Percentiles rank a stretch among this genome's conserved stretches.
phyloP scores from a whole-genome alignment of 2,888 invertebrate species.

The Trachelus troglodyta region DNA sequence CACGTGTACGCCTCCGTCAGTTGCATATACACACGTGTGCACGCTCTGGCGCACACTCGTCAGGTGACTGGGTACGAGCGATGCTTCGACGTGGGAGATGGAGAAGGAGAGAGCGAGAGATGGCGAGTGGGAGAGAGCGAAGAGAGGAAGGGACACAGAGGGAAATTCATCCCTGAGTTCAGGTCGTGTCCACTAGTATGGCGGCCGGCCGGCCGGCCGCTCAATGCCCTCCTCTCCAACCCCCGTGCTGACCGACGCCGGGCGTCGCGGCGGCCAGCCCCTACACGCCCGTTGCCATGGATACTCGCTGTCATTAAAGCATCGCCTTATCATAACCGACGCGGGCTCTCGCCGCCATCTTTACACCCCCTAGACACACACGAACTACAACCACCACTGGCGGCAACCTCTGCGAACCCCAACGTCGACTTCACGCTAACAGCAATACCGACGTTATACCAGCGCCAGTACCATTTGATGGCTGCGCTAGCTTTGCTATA shows the following conservation, averaged over 20 bases:
- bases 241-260: constrained; percentile 61
- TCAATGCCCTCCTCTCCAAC: constrained; percentile 49
- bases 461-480: neutral
- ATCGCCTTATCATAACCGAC: constrained; percentile 67
- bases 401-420: constrained; percentile 9
- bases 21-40: constrained; percentile 4
- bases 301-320: constrained; percentile 66
- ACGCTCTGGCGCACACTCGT: constrained; percentile 9
- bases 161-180: constrained; percentile 59
- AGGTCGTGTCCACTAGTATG: constrained; percentile 63
- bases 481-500: neutral
- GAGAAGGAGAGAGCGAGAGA: constrained; percentile 14
- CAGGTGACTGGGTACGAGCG: constrained; percentile 18
- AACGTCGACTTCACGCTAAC: neutral
- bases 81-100: constrained; percentile 21
- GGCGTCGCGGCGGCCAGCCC: constrained; percentile 63
- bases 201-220: constrained; percentile 61
- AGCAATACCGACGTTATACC: neutral
- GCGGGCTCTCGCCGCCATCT: constrained; percentile 63
- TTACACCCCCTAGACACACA: constrained; percentile 54
- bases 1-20: constrained; percentile 11
- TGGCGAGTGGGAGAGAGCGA: constrained; percentile 9
- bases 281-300: constrained; percentile 62
- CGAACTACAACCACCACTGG: neutral
- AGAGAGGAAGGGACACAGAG: constrained; percentile 16